Base-by-base conservation (phyloP, 2,113 vertebrate species). In the Scomber japonicus region DNA sequence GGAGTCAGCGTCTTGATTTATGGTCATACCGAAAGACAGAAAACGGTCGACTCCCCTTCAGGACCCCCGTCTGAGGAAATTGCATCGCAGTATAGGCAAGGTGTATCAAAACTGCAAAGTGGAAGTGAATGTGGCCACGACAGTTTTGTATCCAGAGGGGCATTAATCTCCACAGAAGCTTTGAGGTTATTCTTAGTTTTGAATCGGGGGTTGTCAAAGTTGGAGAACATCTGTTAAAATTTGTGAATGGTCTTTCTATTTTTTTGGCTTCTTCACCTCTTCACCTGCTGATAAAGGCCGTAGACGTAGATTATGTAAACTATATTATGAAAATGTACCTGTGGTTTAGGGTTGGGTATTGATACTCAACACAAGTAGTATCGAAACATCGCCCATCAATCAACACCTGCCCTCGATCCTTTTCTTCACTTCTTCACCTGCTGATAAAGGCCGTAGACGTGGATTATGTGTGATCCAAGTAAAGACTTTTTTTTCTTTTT, bases 61-160 rank as follows among this genome's bases (percentile, higher is more conserved):
- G 55, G 86, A 92, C 84, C 80, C 75, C 87, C 82, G 68, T 77
- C 69, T 71, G 86, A 93, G 91, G 93, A 95, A 94, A 93, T 83
- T 89, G 59, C 31, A 40, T 40, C 9, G 84, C 72, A 83, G 61
- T 46, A 21, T 21, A 84, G 74, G 59, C 83, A 72, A 80, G 62
- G 30, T 87, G 60, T 45, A 75, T 75, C 57, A 87, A 88, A 86
- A 86, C 63, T 86, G 81, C 50, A 71, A 83, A 83, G 85, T 90
- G 87, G 77, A 88, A 86, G 84, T 78, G 65, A 78, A 65, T 63
- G 82, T 68, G 65, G 60, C 4, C 54, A 40, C 49, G 75, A 67
- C 59, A 76, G 74, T 80, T 87, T 65, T 84, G 81, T 80, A 64
- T 5, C 70, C 13, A 54, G 11, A 16, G 31, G 49, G 19, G 61